Conservation (phyloP, 2,888 invertebrate genomes). For the Pseudococcus viburni region DNA sequence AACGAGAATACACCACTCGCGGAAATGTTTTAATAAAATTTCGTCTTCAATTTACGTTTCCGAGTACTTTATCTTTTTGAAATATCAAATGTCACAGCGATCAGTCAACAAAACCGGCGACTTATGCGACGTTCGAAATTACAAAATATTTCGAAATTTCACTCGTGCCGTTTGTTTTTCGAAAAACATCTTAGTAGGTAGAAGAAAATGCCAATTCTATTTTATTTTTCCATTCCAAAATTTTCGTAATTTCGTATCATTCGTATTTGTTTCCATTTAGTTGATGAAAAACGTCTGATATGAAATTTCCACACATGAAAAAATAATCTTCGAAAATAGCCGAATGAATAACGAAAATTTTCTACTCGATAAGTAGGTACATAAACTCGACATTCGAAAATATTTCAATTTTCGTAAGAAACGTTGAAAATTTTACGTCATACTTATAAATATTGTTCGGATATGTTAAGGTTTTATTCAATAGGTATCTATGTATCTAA, state of each 20-base stretch:
- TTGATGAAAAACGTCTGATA: background rate
- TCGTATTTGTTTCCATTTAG: no score
- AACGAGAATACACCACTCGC: constrained; percentile 6
- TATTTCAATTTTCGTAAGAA: background rate
- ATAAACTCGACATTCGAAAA: background rate
- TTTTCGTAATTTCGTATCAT: background rate
- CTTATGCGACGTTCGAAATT: background rate
- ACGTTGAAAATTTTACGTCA: no score
- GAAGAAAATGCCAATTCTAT: background rate
- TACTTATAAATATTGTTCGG: no score
- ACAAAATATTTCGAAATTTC: constrained; percentile 35
- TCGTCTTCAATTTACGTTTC: constrained; percentile 41
- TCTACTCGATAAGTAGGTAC: background rate
- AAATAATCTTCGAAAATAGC: background rate
- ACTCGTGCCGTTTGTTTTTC: background rate
- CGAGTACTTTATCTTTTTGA: constrained; percentile 41
- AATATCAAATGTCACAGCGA: constrained; percentile 47
- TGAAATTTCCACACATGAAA: background rate
- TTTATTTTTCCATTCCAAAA: background rate
- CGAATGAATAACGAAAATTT: background rate
- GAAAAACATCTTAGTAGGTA: background rate
- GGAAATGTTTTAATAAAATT: constrained; percentile 41
- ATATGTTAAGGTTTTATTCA: no score
- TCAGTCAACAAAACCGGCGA: background rate
- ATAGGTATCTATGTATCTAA: no score